These are phyloP conservation scores for Rotaria magnacalcarata DNA, from an alignment of 2,888 invertebrate genomes.

Conservation along the genomic window DNA sequence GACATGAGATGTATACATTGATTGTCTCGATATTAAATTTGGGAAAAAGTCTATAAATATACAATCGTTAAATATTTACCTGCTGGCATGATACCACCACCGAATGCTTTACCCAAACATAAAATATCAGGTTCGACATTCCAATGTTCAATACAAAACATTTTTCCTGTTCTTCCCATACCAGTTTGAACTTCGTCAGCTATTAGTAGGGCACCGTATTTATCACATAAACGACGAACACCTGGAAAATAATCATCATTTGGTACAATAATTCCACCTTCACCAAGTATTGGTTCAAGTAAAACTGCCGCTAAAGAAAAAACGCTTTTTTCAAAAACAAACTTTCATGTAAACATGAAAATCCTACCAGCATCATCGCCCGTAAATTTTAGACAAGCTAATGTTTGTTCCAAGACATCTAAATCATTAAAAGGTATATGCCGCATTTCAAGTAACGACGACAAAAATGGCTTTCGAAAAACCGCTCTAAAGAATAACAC, in stretches of 20 bases:
- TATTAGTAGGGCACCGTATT: conserved; percentile 30
- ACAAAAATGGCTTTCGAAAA: conserved; percentile 23
- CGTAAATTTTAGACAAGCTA: neutral
- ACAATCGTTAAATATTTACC: neutral
- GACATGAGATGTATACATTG: too few species aligned
- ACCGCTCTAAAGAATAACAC: neutral
- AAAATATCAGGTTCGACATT: conserved; percentile 27
- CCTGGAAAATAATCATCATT: conserved; percentile 31
- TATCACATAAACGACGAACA: conserved; percentile 28
- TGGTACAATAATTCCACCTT: conserved; percentile 30
- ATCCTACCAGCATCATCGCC: conserved; percentile 27
- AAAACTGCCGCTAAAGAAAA: conserved; percentile 7
- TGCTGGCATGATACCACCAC: conserved; percentile 22
- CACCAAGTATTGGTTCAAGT: conserved; percentile 22
- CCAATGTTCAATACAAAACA: conserved; percentile 34
- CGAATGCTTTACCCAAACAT: conserved; percentile 32
- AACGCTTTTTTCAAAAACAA: neutral
- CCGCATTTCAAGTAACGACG: neutral
- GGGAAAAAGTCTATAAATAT: too few species aligned
- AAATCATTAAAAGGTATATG: conserved; percentile 35
- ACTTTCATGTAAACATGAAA: neutral
- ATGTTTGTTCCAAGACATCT: neutral
- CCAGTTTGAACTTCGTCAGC: conserved; percentile 36
- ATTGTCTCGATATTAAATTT: too few species aligned
- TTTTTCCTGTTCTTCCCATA: conserved; percentile 35